Evolutionary conservation across 2,888 invertebrate genomes (phyloP).

Genomic region (Macroteleia sp.): DNA sequence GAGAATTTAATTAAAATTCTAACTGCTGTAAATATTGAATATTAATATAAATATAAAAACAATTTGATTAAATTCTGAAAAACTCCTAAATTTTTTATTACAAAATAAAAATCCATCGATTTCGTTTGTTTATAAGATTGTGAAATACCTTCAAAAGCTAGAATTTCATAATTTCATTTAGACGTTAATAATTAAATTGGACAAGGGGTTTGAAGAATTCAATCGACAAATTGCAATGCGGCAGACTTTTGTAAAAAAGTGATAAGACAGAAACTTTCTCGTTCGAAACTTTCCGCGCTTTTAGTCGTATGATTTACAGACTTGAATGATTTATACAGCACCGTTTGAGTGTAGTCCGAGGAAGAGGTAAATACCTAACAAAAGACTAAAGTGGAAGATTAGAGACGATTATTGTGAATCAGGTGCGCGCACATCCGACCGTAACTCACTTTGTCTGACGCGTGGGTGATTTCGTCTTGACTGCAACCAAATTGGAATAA

Average conservation of each 20-base stretch:
- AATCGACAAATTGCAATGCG: neutral
- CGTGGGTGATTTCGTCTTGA: constrained; percentile 79
- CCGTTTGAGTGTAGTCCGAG: constrained; percentile 51
- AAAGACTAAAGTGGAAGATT: constrained; percentile 83
- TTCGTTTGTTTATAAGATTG: no score
- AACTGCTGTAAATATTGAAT: no score
- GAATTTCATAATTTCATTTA: no score
- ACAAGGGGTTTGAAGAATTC: no score
- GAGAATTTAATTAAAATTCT: no score
- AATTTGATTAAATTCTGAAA: no score
- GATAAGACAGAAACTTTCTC: neutral
- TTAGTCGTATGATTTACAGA: constrained; percentile 77
- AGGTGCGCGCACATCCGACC: constrained; percentile 79
- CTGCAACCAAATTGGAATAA: constrained; percentile 70
- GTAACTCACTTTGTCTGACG: constrained; percentile 79
- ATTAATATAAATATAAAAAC: no score
- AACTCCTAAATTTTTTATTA: no score
- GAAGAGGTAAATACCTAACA: constrained; percentile 74
- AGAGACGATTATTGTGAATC: constrained; percentile 83
- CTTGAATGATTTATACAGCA: constrained; percentile 78
- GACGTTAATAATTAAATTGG: no score
- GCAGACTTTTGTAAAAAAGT: neutral
- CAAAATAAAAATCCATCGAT: no score
- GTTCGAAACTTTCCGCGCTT: constrained; percentile 74
- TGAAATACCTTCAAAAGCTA: no score